phyloP scores from a whole-genome alignment of 37 sponge, comb jelly and placozoan species.

The Diacarnus erythraeanus region DNA sequence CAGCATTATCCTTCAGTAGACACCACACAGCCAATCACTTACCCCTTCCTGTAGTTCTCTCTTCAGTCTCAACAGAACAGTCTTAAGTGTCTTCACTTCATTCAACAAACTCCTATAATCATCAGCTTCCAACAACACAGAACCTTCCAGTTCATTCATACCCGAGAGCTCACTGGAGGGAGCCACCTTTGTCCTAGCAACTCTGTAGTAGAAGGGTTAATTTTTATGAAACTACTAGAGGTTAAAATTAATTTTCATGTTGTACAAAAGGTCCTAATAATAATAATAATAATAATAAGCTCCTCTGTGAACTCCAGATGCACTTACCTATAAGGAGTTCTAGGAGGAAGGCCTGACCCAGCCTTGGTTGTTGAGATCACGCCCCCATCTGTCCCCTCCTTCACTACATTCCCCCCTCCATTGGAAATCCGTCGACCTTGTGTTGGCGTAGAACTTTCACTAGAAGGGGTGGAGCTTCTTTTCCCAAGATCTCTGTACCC shows the following conservation, averaged over 20 bases:
- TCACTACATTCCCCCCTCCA: background rate
- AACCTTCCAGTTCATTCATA: slow-evolving; percentile 65
- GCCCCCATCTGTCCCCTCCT: slow-evolving; percentile 1
- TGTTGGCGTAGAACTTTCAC: slow-evolving; percentile 37
- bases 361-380: background rate
- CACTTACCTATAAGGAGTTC: slow-evolving; percentile 38
- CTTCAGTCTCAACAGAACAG: slow-evolving; percentile 68
- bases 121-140: slow-evolving; percentile 67
- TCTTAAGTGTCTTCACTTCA: slow-evolving; percentile 77
- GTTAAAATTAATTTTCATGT: background rate
- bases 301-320: background rate
- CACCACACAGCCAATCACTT: too few relatives aligned
- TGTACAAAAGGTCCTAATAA: background rate
- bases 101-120: slow-evolving; percentile 63
- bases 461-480: slow-evolving; percentile 37
- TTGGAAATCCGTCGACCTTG: background rate
- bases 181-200: slow-evolving; percentile 6
- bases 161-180: slow-evolving; percentile 12
- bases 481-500: background rate
- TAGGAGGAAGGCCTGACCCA: slow-evolving; percentile 26
- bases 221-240: background rate
- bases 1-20: too few relatives aligned
- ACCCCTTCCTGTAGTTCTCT: slow-evolving; percentile 72
- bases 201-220: slow-evolving; percentile 13
- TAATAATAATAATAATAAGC: background rate